Evolutionary conservation across 2,797 vertebrate species (phyloP).

Genomic region (Erithacus rubecula): DNA sequence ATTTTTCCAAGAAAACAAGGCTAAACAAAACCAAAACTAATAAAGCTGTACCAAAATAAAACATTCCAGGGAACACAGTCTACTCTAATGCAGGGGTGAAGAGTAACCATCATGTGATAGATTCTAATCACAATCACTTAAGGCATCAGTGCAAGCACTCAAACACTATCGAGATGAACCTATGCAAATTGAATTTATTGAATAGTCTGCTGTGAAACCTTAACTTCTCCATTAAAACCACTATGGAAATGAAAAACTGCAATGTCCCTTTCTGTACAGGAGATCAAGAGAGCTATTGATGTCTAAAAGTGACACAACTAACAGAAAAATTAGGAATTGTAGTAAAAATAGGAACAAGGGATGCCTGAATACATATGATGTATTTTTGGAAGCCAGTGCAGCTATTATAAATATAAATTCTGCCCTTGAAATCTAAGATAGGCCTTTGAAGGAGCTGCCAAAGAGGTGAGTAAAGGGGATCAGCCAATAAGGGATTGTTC

Average conservation of each 20-base stretch:
- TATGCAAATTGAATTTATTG: neutral
- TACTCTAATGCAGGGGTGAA: neutral
- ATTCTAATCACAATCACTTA: neutral
- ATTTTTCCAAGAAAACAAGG: neutral
- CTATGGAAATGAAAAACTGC: neutral
- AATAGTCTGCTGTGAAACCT: neutral
- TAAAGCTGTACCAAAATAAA: neutral
- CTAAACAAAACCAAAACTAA: neutral
- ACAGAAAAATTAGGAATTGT: neutral
- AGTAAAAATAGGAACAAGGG: neutral
- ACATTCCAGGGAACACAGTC: neutral
- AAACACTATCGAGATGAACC: neutral
- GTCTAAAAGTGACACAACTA: neutral
- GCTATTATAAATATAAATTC: neutral
- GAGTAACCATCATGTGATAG: neutral
- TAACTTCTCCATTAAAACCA: neutral
- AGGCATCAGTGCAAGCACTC: neutral
- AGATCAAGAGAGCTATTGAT: neutral
- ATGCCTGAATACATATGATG: neutral
- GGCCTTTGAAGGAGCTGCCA: neutral
- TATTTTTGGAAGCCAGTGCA: neutral
- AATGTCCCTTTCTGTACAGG: neutral
- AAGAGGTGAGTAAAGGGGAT: neutral
- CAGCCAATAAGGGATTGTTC: fast-evolving
- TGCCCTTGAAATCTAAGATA: neutral